Evolutionary conservation across 2,888 invertebrate species (phyloP).

Genomic region (Epistrophe grossulariae): DNA sequence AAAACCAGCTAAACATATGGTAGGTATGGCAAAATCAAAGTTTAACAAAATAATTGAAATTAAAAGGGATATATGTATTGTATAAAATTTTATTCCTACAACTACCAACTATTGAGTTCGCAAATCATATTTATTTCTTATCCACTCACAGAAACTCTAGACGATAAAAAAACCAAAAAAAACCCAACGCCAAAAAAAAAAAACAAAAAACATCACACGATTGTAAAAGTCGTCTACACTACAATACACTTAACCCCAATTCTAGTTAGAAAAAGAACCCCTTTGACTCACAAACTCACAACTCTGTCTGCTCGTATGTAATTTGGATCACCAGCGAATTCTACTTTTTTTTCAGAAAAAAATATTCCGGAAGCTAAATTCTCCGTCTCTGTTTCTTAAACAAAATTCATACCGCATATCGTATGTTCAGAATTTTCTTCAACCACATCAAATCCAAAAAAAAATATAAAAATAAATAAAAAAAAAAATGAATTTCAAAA

Average conservation of each 20-base stretch:
- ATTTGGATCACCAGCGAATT: conserved; percentile 20
- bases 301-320: not conserved
- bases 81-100: too few relatives aligned
- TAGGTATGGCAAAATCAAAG: too few relatives aligned
- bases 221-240: not conserved
- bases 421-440: conserved; percentile 59
- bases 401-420: conserved; percentile 22
- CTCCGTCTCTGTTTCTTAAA: conserved; percentile 48
- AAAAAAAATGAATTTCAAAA: conserved; percentile 56
- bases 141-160: not conserved
- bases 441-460: conserved; percentile 42
- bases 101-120: too few relatives aligned
- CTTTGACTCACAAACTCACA: not conserved
- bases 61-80: too few relatives aligned
- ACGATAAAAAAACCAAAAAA: too few relatives aligned
- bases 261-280: conserved; percentile 34
- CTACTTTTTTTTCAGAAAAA: conserved; percentile 12
- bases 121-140: not conserved
- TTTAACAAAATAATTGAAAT: too few relatives aligned
- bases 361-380: conserved; percentile 69
- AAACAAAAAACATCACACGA: not conserved
- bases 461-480: conserved; percentile 7
- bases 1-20: too few relatives aligned
- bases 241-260: conserved; percentile 4
- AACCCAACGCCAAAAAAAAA: not conserved